Evolutionary conservation across 2,797 vertebrate genomes (phyloP).

Genomic region (Phrynocephalus forsythii): DNA sequence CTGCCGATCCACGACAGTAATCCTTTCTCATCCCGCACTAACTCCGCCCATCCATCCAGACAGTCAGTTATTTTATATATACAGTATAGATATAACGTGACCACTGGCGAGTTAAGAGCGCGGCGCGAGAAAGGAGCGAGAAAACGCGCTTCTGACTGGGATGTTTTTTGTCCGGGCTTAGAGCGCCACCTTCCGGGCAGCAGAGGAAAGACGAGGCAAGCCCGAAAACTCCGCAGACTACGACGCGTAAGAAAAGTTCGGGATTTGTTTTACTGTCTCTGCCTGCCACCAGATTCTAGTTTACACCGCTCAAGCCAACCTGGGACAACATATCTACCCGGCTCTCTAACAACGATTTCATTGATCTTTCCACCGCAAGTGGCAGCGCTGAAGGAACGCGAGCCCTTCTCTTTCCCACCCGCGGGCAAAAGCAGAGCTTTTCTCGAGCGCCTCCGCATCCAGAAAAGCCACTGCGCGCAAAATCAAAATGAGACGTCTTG

Average conservation of each 20-base stretch:
- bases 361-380: conserved; percentile 20
- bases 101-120: neutral
- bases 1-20: too few relatives aligned
- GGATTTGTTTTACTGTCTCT: neutral
- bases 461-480: neutral
- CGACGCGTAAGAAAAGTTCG: neutral
- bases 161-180: conserved; percentile 48
- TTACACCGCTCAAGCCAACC: too few relatives aligned
- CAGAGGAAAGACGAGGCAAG: neutral
- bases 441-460: neutral
- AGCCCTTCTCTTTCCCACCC: neutral
- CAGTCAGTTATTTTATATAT: too few relatives aligned
- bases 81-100: neutral
- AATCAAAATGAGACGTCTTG: neutral
- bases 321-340: neutral
- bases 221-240: conserved; percentile 7
- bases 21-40: too few relatives aligned
- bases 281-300: too few relatives aligned
- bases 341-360: conserved; percentile 43
- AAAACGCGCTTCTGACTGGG: neutral
- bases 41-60: neutral
- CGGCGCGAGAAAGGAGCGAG: accelerated
- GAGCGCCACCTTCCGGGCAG: conserved; percentile 74
- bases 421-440: neutral
- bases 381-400: neutral